Conservation (phyloP, 1,140 invertebrate species). For the Schmidtea mediterranea region DNA sequence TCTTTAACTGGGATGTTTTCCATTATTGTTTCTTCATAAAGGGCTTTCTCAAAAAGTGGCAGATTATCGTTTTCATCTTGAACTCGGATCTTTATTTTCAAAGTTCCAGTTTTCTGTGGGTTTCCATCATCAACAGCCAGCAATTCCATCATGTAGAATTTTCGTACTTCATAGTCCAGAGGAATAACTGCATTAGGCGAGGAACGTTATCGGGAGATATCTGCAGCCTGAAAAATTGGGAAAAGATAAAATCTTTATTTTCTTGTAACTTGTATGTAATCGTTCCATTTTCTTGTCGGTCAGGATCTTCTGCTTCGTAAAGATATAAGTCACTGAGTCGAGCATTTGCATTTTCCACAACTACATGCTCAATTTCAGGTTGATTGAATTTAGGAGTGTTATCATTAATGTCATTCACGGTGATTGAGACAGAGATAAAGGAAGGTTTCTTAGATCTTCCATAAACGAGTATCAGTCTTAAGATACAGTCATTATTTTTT, state of each 20-base stretch:
- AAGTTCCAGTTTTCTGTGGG: background rate
- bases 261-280: background rate
- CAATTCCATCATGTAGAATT: background rate
- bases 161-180: background rate
- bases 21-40: background rate
- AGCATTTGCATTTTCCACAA: background rate
- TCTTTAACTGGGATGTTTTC: background rate
- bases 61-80: background rate
- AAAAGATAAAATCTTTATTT: background rate
- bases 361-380: background rate
- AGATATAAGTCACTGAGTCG: background rate
- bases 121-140: background rate
- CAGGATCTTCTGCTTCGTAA: background rate
- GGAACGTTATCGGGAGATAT: no score
- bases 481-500: background rate
- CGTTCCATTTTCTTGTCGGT: background rate
- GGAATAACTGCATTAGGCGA: background rate
- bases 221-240: background rate
- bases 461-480: background rate
- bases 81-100: background rate
- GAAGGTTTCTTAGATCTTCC: background rate
- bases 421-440: background rate
- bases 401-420: background rate
- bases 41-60: background rate
- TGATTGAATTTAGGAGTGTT: background rate